Conservation (phyloP, 2,888 invertebrate genomes). For the Conistra vaccinii region DNA sequence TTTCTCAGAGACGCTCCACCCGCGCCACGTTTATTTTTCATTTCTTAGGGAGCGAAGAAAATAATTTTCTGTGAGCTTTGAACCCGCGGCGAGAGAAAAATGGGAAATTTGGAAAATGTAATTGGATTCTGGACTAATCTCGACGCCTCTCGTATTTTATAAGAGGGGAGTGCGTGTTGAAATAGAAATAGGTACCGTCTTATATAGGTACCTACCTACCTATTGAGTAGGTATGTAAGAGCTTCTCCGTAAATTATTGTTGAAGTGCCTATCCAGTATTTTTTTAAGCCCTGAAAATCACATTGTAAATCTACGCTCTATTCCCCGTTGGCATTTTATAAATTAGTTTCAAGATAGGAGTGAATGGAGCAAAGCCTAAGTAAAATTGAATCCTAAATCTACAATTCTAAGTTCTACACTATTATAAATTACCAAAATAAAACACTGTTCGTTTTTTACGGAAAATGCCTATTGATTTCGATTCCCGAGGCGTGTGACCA, state of each 20-base stretch:
- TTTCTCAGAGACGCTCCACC: conserved; percentile 76
- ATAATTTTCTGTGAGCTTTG: conserved; percentile 90
- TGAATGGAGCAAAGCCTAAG: background rate
- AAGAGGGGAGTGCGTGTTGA: conserved; percentile 82
- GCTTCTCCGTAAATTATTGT: conserved; percentile 25
- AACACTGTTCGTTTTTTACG: background rate
- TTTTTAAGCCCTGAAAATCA: conserved; percentile 7
- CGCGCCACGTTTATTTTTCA: conserved; percentile 88
- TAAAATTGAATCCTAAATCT: background rate
- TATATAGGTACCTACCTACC: conserved; percentile 34
- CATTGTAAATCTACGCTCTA: background rate
- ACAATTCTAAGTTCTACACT: background rate
- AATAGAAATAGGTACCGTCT: conserved; percentile 73
- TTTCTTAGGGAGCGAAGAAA: conserved; percentile 87
- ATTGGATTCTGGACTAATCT: conserved; percentile 89
- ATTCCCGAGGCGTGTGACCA: too few species aligned
- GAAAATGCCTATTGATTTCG: background rate
- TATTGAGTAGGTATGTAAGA: conserved; percentile 15
- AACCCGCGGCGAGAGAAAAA: conserved; percentile 87
- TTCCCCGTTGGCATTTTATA: background rate
- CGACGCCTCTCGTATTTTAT: conserved; percentile 83
- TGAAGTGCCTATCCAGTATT: conserved; percentile 26
- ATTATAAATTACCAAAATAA: background rate
- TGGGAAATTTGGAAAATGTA: conserved; percentile 89
- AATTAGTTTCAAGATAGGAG: background rate